Percentiles rank a stretch among this genome's conserved stretches.
Evolutionary conservation across 2,113 vertebrate genomes (phyloP).

Genomic region (Bettongia penicillata): DNA sequence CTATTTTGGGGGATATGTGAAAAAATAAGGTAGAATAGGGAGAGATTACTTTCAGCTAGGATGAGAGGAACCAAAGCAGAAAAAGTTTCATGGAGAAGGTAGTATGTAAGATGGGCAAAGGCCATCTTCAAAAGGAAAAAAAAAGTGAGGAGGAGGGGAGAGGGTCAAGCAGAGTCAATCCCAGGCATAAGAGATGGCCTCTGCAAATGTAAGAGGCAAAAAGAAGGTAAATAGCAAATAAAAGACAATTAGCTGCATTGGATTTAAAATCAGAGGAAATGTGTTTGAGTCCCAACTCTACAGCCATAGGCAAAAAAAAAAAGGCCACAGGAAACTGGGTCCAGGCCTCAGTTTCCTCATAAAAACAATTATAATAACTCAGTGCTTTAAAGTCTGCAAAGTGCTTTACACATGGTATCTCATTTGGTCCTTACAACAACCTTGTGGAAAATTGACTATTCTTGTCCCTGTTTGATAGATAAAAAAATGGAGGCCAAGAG

Average conservation of each 20-base stretch:
- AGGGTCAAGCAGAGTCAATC: not conserved
- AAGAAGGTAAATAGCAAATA: not conserved
- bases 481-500: not conserved
- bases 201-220: not conserved
- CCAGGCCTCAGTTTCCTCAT: not conserved
- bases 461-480: too few species aligned
- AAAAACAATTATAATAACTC: not conserved
- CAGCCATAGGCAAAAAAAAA: not conserved
- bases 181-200: not conserved
- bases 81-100: not conserved
- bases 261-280: not conserved
- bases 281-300: not conserved
- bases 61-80: not conserved
- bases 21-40: constrained; percentile 23
- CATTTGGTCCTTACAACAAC: not conserved
- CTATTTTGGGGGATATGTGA: not conserved
- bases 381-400: not conserved
- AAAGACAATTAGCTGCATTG: not conserved
- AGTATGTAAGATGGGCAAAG: not conserved
- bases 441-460: not conserved
- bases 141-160: not conserved
- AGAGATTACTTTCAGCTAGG: not conserved
- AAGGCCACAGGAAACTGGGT: not conserved
- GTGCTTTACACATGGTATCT: not conserved
- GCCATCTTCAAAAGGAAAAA: not conserved